Conservation (phyloP, 2,888 invertebrate species). For the Pristionchus arcanus region DNA sequence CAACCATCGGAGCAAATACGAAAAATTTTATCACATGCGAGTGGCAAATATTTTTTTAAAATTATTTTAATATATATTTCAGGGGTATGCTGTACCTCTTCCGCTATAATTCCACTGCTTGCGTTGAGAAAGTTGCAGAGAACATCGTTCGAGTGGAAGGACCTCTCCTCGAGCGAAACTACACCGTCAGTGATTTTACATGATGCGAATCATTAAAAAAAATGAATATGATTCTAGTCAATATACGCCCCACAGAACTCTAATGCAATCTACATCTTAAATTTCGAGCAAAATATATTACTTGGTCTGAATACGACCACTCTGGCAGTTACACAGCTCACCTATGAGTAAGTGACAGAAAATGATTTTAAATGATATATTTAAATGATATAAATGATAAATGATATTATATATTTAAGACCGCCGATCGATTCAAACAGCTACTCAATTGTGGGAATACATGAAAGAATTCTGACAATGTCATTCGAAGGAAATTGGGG, state of each 20-base stretch:
- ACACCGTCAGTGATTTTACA: background rate
- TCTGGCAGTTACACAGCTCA: background rate
- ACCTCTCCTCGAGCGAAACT: background rate
- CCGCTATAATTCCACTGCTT: background rate
- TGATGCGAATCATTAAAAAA: too few species aligned
- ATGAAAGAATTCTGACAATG: background rate
- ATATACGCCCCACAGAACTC: background rate
- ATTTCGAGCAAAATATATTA: background rate
- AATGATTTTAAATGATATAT: too few species aligned
- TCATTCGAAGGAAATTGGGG: background rate
- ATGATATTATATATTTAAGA: background rate
- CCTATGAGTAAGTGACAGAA: background rate
- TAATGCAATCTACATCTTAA: background rate
- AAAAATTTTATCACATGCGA: background rate
- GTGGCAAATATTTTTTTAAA: background rate
- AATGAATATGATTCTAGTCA: too few species aligned
- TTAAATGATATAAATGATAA: too few species aligned
- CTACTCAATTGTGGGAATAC: background rate
- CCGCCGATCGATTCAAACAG: background rate
- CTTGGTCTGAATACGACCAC: background rate
- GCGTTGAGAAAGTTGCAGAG: background rate
- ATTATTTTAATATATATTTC: background rate
- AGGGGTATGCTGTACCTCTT: background rate
- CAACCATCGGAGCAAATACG: background rate
- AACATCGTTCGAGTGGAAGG: background rate